These are phyloP conservation scores for Agrilus mali DNA, from an alignment of 2,888 invertebrate genomes.

Conservation along the genomic window DNA sequence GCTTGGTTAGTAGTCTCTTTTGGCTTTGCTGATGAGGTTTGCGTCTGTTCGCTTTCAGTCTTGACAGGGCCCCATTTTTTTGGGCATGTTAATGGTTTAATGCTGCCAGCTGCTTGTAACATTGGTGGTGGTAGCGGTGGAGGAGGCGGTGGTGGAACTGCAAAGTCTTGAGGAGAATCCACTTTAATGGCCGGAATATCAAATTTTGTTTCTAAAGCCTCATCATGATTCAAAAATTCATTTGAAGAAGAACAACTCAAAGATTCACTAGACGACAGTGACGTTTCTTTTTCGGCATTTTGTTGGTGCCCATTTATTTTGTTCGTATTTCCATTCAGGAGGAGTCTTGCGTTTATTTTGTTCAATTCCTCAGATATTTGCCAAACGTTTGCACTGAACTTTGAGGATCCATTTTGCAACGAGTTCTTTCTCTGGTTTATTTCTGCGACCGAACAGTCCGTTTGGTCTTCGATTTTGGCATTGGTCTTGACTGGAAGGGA, in stretches of 20 bases:
- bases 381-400: no score
- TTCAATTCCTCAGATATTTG: no score
- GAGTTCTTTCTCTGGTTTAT: no score
- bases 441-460: no score
- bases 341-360: no score
- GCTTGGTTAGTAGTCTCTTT: constrained; percentile 2
- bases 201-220: not conserved
- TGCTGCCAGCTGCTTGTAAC: constrained; percentile 1
- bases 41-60: not conserved
- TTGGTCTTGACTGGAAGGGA: no score
- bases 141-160: constrained; percentile 2
- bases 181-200: not conserved
- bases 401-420: no score
- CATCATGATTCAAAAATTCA: not conserved
- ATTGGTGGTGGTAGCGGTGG: constrained; percentile 14
- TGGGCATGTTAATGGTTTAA: constrained; percentile 4
- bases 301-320: not conserved
- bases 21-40: constrained; percentile 1
- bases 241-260: no score
- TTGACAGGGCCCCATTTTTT: constrained; percentile 5
- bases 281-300: not conserved
- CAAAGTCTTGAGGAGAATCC: not conserved
- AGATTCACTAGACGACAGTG: no score
- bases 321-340: not conserved
- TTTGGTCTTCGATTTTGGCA: no score